These are phyloP conservation scores for Odontomachus brunneus DNA, from an alignment of 1,140 invertebrate species.

Conservation along the genomic window DNA sequence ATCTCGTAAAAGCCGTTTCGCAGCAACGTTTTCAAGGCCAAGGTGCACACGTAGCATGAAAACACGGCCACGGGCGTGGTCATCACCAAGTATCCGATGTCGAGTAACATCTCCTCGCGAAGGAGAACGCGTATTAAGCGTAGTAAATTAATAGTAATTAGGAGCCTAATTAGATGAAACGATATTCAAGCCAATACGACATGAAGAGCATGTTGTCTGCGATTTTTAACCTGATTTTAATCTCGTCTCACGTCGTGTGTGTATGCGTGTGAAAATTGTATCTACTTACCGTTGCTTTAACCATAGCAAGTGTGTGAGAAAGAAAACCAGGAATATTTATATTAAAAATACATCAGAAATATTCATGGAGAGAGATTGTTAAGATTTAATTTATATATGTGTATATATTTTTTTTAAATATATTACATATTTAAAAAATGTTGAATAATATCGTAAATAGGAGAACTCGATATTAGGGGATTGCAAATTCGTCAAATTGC, in stretches of 20 bases:
- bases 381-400: too few species aligned
- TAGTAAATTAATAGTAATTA: constrained; percentile 11
- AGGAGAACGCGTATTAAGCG: constrained; percentile 8
- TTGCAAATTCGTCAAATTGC: too few species aligned
- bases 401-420: too few species aligned
- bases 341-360: too few species aligned
- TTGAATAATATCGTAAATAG: too few species aligned
- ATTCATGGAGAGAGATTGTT: too few species aligned
- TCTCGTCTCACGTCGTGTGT: not conserved
- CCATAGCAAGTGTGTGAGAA: too few species aligned
- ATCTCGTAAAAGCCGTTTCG: constrained; percentile 80
- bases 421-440: too few species aligned
- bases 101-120: constrained; percentile 85
- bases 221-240: constrained; percentile 17
- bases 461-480: too few species aligned
- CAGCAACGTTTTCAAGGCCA: constrained; percentile 83
- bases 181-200: not conserved
- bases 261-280: not conserved
- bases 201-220: too few species aligned
- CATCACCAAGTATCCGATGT: constrained; percentile 86
- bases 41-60: constrained; percentile 86
- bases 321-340: too few species aligned
- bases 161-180: constrained; percentile 31
- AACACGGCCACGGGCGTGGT: constrained; percentile 87
- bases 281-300: too few species aligned